A percentile compares a stretch with the other conserved stretches of the same genome.
Evolutionary conservation across 2,888 invertebrate genomes (phyloP).

Genomic region (Phasia obesa): DNA sequence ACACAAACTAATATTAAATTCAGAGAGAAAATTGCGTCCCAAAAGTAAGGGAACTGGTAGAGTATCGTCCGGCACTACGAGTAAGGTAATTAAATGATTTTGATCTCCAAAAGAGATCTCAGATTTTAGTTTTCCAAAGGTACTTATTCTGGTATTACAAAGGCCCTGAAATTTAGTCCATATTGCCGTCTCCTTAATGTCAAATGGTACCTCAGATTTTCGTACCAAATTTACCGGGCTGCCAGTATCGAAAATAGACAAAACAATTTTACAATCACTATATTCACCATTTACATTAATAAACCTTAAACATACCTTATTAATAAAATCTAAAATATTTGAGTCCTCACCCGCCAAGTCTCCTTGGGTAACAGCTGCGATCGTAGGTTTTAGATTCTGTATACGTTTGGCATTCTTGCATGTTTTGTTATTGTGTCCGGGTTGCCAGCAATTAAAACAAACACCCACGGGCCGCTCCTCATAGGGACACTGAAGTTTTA

Average conservation of each 20-base stretch:
- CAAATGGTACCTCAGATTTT: slow-evolving; percentile 34
- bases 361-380: slow-evolving; percentile 8
- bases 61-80: slow-evolving; percentile 48
- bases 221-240: slow-evolving; percentile 58
- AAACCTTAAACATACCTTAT: slow-evolving; percentile 40
- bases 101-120: slow-evolving; percentile 19
- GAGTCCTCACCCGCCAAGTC: not conserved
- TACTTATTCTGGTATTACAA: slow-evolving; percentile 7
- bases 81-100: slow-evolving; percentile 28
- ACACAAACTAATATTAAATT: slow-evolving; percentile 31
- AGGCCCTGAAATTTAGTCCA: slow-evolving; percentile 33
- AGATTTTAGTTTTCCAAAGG: slow-evolving; percentile 24
- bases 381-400: slow-evolving; percentile 4
- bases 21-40: slow-evolving; percentile 17
- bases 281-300: not conserved
- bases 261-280: slow-evolving; percentile 20
- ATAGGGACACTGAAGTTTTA: slow-evolving; percentile 21
- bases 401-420: slow-evolving; percentile 13
- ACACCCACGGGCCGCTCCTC: slow-evolving; percentile 26
- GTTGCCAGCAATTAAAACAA: slow-evolving; percentile 60
- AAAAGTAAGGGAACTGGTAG: slow-evolving; percentile 36
- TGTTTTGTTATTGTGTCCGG: slow-evolving; percentile 34
- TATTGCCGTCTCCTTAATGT: not conserved
- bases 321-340: slow-evolving; percentile 27
- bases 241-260: slow-evolving; percentile 47